Base-by-base conservation (phyloP, 2,113 vertebrate genomes). In the Marmota flaviventris region DNA sequence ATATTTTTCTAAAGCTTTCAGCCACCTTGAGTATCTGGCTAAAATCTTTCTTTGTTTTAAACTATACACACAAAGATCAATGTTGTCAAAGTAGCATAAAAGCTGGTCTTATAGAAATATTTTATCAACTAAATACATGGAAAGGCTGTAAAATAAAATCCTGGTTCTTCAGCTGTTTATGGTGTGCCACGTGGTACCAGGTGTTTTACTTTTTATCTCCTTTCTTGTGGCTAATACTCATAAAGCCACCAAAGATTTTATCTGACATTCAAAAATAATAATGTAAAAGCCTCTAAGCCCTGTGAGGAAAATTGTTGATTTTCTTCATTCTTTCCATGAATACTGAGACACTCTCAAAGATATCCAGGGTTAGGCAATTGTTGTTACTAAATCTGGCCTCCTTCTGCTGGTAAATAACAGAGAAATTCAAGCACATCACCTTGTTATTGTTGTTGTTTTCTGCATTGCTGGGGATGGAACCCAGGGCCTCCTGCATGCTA, bases 21-120 rank as follows among this genome's bases (percentile, higher is more conserved):
- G 70, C 24, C 84, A 85, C 87, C 70, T 84, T 76, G 87, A 53
- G 37, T 39, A 65, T 93, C 75, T 90, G 67, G 53, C 73, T 86
- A 75, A 89, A 91, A 82, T 53, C 63, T 84, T 87, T 77, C 81
- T 95, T 93, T 95, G 76, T 93, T 42, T 96, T 95, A 65, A 84
- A 79, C 69, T 90, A n/a, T 72, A 87, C 63, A 73, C 11, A 48
- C 29, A 72, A 81, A 95, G 87, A 90, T 95, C 39, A 39, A 87
- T 90, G 58, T 73, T 79, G 86, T 92, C 69, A 53, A 75, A 53
- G 45, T n/a, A 58, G 34, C 65, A 24, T 58, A 65, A 77, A 91
- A 51, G 29, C 91, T 39, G 37, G 76, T 82, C 67, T 81, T 85
- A 6, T 79, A 65, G 87, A 92, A 93, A 82, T 94, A 76, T 78